phyloP scores from a whole-genome alignment of 2,113 vertebrate genomes.

The Urocitellus parryii region DNA sequence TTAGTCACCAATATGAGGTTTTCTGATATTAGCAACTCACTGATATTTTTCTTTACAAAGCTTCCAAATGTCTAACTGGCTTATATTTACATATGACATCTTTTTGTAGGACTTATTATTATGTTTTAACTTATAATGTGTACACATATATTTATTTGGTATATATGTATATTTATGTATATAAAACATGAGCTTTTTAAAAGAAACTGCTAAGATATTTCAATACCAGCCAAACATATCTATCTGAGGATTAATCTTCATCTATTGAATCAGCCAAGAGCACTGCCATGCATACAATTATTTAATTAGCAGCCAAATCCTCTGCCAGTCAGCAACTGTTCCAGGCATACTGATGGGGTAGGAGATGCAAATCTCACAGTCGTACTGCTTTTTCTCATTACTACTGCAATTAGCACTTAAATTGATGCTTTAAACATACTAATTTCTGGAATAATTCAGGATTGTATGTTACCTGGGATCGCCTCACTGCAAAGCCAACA shows the following conservation, averaged over 20 bases:
- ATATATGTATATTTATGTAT: slow-evolving; percentile 42
- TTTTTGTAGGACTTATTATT: slow-evolving; percentile 55
- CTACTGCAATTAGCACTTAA: slow-evolving; percentile 98
- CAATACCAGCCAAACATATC: slow-evolving; percentile 97
- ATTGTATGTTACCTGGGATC: slow-evolving; percentile 94
- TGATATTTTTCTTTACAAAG: slow-evolving; percentile 56
- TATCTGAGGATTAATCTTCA: slow-evolving; percentile 99
- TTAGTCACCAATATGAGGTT: not conserved
- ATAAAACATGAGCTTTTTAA: slow-evolving; percentile 88
- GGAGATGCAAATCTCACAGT: slow-evolving; percentile 93
- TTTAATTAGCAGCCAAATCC: slow-evolving; percentile 98
- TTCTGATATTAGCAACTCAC: slow-evolving; percentile 33
- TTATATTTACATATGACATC: not conserved
- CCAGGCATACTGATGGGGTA: slow-evolving; percentile 94
- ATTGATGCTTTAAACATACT: slow-evolving; percentile 97
- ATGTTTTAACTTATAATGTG: slow-evolving; percentile 70
- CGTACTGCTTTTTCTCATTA: slow-evolving; percentile 97
- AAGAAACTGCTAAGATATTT: slow-evolving; percentile 92
- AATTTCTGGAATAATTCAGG: slow-evolving; percentile 96
- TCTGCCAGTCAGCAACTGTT: slow-evolving; percentile 92
- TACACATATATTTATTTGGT: not conserved
- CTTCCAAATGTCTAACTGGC: not conserved
- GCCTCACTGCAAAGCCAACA: slow-evolving; percentile 91
- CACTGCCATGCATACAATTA: slow-evolving; percentile 98
- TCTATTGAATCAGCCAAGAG: slow-evolving; percentile 96